Evolutionary conservation across 2,797 vertebrate genomes (phyloP), one percentile per base, ranked within the genome.

Genomic region (Florisuga fusca): DNA sequence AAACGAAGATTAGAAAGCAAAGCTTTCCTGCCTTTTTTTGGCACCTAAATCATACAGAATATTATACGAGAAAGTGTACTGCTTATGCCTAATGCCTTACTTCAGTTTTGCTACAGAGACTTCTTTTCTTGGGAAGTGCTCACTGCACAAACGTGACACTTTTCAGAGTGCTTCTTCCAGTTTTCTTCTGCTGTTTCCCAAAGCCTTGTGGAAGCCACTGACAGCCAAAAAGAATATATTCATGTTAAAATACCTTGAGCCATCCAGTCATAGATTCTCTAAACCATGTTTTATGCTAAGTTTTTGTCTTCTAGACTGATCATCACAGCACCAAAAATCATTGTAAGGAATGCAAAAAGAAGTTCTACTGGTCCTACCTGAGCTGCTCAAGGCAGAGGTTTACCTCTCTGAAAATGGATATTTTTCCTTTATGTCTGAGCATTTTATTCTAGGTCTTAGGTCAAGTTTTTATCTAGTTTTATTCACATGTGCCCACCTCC

Each of bases 1-100:
- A 94, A 87, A 59, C 63, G 21, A 83, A 68, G 71, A 62, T 64
- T 66, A 88, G 57, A 87, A 75, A 69, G 29, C 41, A 78, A 94
- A 91, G 43, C 27, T 90, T 74, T 80, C 34, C n/a, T 55, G 18
- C 36, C 36, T 48, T 59, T 90, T 87, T 77, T 45, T 63, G 55
- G 41, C 43, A 80, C 14, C 10, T 54, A 51, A 16, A 43, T 45
- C 18, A 15, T 66, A 43, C 21, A 73, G 57, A 86, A 46, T 58
- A 16, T 20, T 33, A 12, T 51, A 25, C 11, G 75, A 78, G 58
- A 78, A 86, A 29, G 9, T 33, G 13, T 33, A 15, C 6, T 51
- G 6, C 80, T 90, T 2, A 1, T 55, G 23, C 12, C 59, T 81
- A 55, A 61, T 62, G 41, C n/a, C 33, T 43, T 83, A 25, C 20